Conservation (phyloP, 2,888 invertebrate genomes). For the Eristalis intricaria region DNA sequence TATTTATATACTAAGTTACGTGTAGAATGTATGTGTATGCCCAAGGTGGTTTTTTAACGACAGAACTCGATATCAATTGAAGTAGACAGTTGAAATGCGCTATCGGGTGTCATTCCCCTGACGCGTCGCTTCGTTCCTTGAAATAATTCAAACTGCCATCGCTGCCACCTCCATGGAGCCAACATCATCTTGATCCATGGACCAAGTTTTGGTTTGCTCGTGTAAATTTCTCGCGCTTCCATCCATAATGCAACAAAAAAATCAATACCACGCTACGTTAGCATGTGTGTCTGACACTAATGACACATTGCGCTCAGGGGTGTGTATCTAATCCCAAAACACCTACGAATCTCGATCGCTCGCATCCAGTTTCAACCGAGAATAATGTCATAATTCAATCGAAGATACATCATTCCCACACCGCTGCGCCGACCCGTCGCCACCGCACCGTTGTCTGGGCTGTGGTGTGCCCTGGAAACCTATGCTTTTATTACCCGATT, state of each 20-base stretch:
- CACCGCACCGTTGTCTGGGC: not conserved
- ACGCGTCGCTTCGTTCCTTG: slow-evolving; percentile 21
- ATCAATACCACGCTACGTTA: slow-evolving; percentile 52
- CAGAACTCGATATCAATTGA: slow-evolving; percentile 25
- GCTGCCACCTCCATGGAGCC: slow-evolving; percentile 3
- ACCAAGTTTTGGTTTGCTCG: slow-evolving; percentile 19
- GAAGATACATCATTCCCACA: slow-evolving; percentile 59
- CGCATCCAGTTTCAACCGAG: slow-evolving; percentile 65
- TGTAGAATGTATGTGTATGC: not conserved
- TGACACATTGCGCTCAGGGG: slow-evolving; percentile 62
- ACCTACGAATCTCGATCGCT: slow-evolving; percentile 63
- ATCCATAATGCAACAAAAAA: slow-evolving; percentile 58
- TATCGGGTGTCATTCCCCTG: slow-evolving; percentile 25
- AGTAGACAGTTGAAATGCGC: slow-evolving; percentile 40
- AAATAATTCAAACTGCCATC: slow-evolving; percentile 27
- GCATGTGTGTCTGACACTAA: slow-evolving; percentile 49
- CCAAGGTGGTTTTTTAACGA: slow-evolving; percentile 8
- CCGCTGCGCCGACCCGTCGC: not conserved
- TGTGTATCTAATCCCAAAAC: slow-evolving; percentile 62
- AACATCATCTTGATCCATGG: slow-evolving; percentile 20
- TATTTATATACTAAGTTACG: not conserved
- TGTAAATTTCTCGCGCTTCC: slow-evolving; percentile 58
- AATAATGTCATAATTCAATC: slow-evolving; percentile 70
- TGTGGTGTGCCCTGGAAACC: slow-evolving; percentile 35
- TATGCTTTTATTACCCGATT: slow-evolving; percentile 50